phyloP scores from a whole-genome alignment of 2,888 invertebrate species.

The Petrophora chlorosata region DNA sequence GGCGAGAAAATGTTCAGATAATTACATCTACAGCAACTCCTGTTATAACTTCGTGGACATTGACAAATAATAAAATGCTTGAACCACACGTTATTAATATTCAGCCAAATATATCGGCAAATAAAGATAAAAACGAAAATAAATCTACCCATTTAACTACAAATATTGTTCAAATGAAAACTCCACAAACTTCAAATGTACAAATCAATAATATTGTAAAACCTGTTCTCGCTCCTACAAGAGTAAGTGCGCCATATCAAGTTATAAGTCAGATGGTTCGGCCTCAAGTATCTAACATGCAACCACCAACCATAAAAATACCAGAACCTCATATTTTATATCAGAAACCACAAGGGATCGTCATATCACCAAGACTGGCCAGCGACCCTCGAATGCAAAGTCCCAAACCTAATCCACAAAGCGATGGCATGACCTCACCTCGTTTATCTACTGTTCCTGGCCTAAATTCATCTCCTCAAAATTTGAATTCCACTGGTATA shows the following conservation, averaged over 20 bases:
- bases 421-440: constrained; percentile 67
- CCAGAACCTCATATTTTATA: constrained; percentile 82
- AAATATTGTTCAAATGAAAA: constrained; percentile 75
- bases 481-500: constrained; percentile 61
- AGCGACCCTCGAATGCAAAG: constrained; percentile 70
- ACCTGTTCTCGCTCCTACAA: constrained; percentile 62
- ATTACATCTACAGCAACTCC: constrained; percentile 74
- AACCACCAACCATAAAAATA: constrained; percentile 87
- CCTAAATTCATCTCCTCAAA: constrained; percentile 67
- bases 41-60: constrained; percentile 84
- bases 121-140: constrained; percentile 60
- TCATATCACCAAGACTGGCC: constrained; percentile 71
- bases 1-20: constrained; percentile 61
- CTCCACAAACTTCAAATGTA: constrained; percentile 56
- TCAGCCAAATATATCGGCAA: constrained; percentile 50
- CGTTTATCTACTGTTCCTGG: constrained; percentile 71
- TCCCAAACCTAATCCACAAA: constrained; percentile 67
- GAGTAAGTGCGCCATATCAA: constrained; percentile 71
- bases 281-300: constrained; percentile 75
- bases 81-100: constrained; percentile 71
- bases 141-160: constrained; percentile 69
- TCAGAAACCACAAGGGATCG: constrained; percentile 75
- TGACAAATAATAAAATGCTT: constrained; percentile 74
- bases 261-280: constrained; percentile 73
- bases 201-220: constrained; percentile 56